Percentiles rank a stretch among this genome's conserved stretches.
These are phyloP conservation scores for Eurypyga helias DNA, from an alignment of 2,113 vertebrate genomes.

Conservation along the genomic window DNA sequence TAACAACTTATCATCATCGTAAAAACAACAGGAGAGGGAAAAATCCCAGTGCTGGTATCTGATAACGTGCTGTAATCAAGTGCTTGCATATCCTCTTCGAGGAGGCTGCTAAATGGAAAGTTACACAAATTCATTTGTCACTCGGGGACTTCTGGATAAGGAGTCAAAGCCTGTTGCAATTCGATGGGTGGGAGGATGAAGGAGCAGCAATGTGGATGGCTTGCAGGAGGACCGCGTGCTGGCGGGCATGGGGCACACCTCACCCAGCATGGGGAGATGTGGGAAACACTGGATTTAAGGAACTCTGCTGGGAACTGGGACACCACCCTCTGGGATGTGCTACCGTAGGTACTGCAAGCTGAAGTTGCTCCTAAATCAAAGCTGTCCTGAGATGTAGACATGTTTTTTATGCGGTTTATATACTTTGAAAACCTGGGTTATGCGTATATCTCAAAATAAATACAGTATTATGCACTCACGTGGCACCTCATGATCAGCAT, in stretches of 20 bases:
- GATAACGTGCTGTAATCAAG: conserved; percentile 25
- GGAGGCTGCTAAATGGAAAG: conserved; percentile 30
- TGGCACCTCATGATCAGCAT: too few species aligned
- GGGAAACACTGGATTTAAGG: accelerated
- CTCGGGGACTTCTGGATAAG: neutral
- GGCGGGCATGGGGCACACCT: neutral
- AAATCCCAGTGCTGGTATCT: conserved; percentile 43
- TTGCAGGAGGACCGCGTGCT: neutral
- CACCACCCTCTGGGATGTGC: neutral
- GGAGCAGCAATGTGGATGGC: neutral
- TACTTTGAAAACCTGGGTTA: neutral
- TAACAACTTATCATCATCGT: conserved; percentile 19
- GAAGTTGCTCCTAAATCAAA: neutral
- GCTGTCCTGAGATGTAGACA: accelerated
- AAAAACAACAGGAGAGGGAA: conserved; percentile 60
- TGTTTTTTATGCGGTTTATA: neutral
- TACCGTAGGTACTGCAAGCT: neutral
- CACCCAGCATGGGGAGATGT: neutral
- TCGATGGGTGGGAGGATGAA: neutral
- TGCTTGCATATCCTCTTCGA: neutral
- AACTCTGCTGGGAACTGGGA: neutral
- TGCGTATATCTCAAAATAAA: neutral
- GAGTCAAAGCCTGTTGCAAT: neutral
- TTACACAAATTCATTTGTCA: neutral
- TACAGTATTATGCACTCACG: neutral